A percentile compares a stretch with the other conserved stretches of the same genome.
Conservation (phyloP, 2,888 invertebrate genomes). For the Cordilura impudica region DNA sequence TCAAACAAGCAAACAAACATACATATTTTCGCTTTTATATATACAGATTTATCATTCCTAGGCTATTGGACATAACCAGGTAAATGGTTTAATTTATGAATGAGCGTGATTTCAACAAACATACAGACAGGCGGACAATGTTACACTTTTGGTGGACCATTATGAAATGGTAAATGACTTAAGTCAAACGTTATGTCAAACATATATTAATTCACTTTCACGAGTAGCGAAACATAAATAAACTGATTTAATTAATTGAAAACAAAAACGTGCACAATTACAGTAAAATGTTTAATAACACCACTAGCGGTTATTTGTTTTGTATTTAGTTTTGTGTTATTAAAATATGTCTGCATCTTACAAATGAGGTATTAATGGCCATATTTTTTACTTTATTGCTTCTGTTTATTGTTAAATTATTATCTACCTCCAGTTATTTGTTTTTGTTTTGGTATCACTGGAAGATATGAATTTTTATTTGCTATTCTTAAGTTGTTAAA, state of each 20-base stretch:
- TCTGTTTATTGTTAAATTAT: constrained; percentile 3
- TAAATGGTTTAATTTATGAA: no score
- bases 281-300: constrained; percentile 8
- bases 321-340: background rate
- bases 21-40: no score
- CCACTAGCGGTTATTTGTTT: constrained; percentile 27
- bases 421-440: constrained; percentile 3
- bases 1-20: no score
- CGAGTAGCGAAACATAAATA: no score
- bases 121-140: no score
- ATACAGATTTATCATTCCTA: no score
- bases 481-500: background rate
- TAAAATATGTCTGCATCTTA: background rate
- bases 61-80: no score
- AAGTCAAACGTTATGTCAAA: no score
- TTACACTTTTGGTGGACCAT: no score
- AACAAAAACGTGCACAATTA: constrained; percentile 29
- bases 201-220: no score
- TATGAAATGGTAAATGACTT: no score
- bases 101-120: no score
- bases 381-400: background rate
- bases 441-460: background rate
- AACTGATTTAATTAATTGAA: constrained; percentile 16
- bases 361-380: constrained; percentile 12
- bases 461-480: background rate